Conservation (phyloP, 2,888 invertebrate genomes). For the Andrena bucephala region DNA sequence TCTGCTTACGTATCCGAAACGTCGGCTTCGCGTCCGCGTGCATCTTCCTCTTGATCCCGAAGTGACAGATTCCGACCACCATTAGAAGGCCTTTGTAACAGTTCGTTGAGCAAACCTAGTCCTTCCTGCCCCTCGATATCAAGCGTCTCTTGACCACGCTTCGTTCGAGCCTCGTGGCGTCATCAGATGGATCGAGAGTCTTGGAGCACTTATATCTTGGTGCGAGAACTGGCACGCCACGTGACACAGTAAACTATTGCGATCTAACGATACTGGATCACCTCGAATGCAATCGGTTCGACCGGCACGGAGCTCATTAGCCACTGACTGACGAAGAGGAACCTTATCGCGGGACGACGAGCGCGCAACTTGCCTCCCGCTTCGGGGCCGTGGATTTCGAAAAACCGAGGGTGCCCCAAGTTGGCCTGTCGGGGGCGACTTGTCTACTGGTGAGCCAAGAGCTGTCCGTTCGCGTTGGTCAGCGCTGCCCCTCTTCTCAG, state of each 20-base stretch:
- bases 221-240: conserved; percentile 3
- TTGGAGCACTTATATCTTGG: not conserved
- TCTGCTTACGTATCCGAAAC: conserved; percentile 79
- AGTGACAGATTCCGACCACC: conserved; percentile 80
- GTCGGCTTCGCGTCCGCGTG: conserved; percentile 76
- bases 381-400: not conserved
- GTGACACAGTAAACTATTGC: not conserved
- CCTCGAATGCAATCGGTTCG: not conserved
- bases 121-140: not conserved
- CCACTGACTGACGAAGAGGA: not conserved
- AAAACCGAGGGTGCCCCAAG: conserved; percentile 64
- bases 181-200: not conserved
- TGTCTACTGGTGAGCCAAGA: conserved; percentile 81
- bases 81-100: conserved; percentile 66
- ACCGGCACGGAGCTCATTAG: not conserved
- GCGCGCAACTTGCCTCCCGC: not conserved
- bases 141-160: not conserved
- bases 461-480: conserved; percentile 81
- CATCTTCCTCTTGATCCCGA: conserved; percentile 79
- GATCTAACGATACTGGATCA: not conserved
- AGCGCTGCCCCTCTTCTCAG: conserved; percentile 81
- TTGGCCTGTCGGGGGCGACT: conserved; percentile 81
- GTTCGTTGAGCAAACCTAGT: not conserved
- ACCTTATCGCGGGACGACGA: not conserved
- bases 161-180: not conserved